A percentile compares a stretch with the other conserved stretches of the same genome.
phyloP scores from a whole-genome alignment of 1,140 invertebrate genomes.

The Sitophilus oryzae region DNA sequence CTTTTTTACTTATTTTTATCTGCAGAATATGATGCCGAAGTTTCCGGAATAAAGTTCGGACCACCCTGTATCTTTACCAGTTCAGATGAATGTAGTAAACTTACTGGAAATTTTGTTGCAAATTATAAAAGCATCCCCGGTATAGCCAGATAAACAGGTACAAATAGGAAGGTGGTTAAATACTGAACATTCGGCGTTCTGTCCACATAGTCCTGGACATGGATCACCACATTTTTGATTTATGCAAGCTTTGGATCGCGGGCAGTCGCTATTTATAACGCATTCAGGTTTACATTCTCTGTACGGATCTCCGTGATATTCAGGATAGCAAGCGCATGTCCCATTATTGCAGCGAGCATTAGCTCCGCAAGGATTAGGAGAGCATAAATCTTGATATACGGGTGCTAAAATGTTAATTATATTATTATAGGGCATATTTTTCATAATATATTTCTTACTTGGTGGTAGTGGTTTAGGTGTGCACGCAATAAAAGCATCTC shows the following conservation, averaged over 20 bases:
- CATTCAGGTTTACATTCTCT: slow-evolving; percentile 67
- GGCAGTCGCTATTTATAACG: slow-evolving; percentile 60
- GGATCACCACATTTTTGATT: slow-evolving; percentile 67
- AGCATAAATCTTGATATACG: slow-evolving; percentile 48
- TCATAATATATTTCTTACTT: slow-evolving; percentile 2
- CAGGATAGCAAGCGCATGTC: slow-evolving; percentile 58
- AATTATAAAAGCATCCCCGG: slow-evolving; percentile 62
- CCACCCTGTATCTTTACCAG: no score
- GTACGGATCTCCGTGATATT: slow-evolving; percentile 62
- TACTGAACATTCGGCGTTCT: slow-evolving; percentile 62
- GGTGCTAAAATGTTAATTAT: slow-evolving; percentile 26
- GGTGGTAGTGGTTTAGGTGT: slow-evolving; percentile 36
- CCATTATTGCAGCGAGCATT: slow-evolving; percentile 52
- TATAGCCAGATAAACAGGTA: slow-evolving; percentile 57
- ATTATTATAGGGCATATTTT: background rate
- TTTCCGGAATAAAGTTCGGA: no score
- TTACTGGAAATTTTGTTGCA: slow-evolving; percentile 45
- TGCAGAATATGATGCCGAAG: no score
- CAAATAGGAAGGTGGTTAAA: slow-evolving; percentile 68
- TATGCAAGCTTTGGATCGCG: slow-evolving; percentile 58
- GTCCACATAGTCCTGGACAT: slow-evolving; percentile 67
- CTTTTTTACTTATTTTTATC: no score
- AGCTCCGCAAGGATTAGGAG: slow-evolving; percentile 58
- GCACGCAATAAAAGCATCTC: slow-evolving; percentile 59
- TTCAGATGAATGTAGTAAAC: slow-evolving; percentile 5